Evolutionary conservation across 2,797 vertebrate species (phyloP), one percentile per base, ranked within the genome.

Genomic region (Pangasius macronema): DNA sequence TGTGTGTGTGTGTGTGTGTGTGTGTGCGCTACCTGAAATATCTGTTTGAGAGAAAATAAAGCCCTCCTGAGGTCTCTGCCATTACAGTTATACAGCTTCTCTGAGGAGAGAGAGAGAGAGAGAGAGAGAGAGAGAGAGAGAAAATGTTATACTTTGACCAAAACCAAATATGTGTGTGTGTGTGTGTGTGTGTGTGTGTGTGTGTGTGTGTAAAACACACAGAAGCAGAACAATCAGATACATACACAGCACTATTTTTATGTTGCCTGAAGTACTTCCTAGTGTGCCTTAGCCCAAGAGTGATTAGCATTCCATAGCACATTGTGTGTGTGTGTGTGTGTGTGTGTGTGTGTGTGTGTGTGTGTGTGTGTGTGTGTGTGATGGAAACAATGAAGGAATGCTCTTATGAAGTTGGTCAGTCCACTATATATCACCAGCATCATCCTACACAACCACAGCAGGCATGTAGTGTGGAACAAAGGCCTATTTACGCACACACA

Each of bases 1-100:
- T 83, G 51, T 61, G 42, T 49, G 24, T 63, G 39, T 51, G 42
- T 75, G 27, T 85, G 70, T 83, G 73, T 84, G 51, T 61, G 36
- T 81, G 65, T 51, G 51, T 61, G 59, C 67, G 94, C 85, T 96
- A 99, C 98, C 97, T 99, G 98, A 95, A 99, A 99, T 90, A 99
- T 98, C 89, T 99, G 98, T 93, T 99, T 99, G 86, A 99, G 95
- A 51, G 98, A 99, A 94, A 99, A 99, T 91, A 99, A 95, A 3
- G 98, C 97, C 84, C 98, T 95, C 91, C 98, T 98, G 91, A 99
- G 93, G 93, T 99, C 98, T 86, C 98, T 96, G 90, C 98, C 98
- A 91, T 90, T 97, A 91, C 96, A 99, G 94, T 98, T 98, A 90
- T 98, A 99, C 63, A 99, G 96, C 91, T 97, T 97, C 95, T 99